Percentiles rank a stretch among this genome's conserved stretches.
These are phyloP conservation scores for Esox niger DNA, from an alignment of 2,113 vertebrate genomes.

Conservation along the genomic window DNA sequence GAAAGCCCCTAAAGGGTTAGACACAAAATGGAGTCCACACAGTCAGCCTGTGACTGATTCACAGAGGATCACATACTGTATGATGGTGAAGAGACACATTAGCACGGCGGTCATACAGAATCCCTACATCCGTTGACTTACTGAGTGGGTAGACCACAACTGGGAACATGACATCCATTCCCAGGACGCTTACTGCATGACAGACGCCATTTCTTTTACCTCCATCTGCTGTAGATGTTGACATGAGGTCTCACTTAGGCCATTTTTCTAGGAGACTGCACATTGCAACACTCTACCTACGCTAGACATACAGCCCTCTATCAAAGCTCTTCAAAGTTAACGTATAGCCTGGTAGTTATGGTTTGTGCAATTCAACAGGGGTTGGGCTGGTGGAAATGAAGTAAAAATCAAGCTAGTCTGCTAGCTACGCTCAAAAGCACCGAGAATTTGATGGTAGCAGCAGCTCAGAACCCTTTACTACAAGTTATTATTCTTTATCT, in stretches of 20 bases:
- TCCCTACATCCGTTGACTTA: too few relatives aligned
- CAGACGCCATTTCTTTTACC: background rate
- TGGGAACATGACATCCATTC: conserved; percentile 2
- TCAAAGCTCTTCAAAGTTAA: background rate
- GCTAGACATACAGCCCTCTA: background rate
- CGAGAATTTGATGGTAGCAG: too few relatives aligned
- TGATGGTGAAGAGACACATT: conserved; percentile 15
- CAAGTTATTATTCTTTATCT: background rate
- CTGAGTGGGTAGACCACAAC: conserved; percentile 8
- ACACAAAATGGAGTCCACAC: conserved; percentile 42
- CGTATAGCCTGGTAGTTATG: too few relatives aligned
- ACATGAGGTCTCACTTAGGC: conserved; percentile 5
- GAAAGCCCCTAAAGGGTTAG: conserved; percentile 5
- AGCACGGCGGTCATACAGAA: conserved; percentile 23
- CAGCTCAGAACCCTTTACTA: background rate
- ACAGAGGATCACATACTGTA: conserved; percentile 39
- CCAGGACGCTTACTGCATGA: conserved; percentile 3
- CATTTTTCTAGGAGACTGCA: background rate
- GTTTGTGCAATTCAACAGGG: too few relatives aligned
- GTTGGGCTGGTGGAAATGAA: too few relatives aligned
- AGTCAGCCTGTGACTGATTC: conserved; percentile 50
- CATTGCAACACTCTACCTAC: background rate
- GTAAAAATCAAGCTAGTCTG: too few relatives aligned
- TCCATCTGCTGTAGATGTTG: background rate
- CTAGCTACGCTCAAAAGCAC: too few relatives aligned